These are phyloP conservation scores for Anolis sagrei DNA, from an alignment of 2,113 vertebrate genomes.

Conservation along the genomic window DNA sequence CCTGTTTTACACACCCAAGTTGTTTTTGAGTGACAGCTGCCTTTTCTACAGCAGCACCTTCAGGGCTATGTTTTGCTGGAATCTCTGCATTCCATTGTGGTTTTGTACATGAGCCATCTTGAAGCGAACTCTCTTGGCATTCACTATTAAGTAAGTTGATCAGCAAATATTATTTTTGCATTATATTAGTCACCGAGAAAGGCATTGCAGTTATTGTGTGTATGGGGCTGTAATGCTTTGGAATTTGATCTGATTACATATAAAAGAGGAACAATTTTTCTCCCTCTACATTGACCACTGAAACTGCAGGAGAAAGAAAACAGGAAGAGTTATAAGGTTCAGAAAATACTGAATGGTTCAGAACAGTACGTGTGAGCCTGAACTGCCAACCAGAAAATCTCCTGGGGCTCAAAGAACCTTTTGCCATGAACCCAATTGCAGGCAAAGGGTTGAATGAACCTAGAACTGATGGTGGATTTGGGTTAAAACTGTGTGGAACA, in stretches of 20 bases:
- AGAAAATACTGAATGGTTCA: background rate
- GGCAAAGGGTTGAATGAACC: too few relatives aligned
- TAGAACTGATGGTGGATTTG: too few relatives aligned
- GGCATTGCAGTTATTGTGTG: background rate
- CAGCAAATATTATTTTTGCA: constrained; percentile 25
- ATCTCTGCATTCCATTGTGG: constrained; percentile 6
- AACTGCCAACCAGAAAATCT: background rate
- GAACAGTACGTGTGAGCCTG: background rate
- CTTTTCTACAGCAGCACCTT: background rate
- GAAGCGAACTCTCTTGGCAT: constrained; percentile 11
- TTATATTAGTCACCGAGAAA: background rate
- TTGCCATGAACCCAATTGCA: too few relatives aligned
- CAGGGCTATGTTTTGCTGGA: background rate
- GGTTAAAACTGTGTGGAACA: too few relatives aligned
- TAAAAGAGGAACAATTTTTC: background rate
- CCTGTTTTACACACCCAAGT: background rate
- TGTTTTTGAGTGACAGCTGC: background rate
- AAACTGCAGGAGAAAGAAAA: background rate
- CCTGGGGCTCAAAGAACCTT: background rate
- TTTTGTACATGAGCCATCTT: constrained; percentile 22
- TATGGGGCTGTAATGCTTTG: background rate
- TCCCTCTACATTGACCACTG: background rate
- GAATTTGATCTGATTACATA: background rate
- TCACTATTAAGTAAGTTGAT: constrained; percentile 4
- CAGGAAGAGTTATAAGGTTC: background rate